These are phyloP conservation scores for Lagopus leucura DNA, from an alignment of 2,113 vertebrate genomes.

Conservation along the genomic window DNA sequence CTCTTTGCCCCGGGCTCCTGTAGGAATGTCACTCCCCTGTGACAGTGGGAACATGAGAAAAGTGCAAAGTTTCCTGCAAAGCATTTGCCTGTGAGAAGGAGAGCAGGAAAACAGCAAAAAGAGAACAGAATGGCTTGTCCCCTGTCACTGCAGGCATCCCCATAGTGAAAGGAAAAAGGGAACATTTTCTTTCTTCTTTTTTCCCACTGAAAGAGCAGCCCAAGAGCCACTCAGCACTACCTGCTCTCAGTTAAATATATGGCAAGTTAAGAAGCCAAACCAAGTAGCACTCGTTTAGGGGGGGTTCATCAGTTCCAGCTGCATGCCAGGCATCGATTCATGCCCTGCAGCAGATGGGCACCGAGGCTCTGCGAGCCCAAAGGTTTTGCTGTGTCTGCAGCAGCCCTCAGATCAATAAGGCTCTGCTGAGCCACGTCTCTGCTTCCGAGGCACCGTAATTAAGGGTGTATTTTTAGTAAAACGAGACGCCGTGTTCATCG, in stretches of 20 bases:
- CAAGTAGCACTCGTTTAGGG: not conserved
- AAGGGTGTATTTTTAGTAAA: constrained; percentile 28
- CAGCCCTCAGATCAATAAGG: not conserved
- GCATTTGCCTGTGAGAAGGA: not conserved
- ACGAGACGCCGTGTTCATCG: not conserved
- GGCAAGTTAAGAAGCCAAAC: not conserved
- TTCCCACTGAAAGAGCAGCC: not conserved
- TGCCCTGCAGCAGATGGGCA: not conserved
- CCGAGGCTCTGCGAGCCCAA: not conserved
- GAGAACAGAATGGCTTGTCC: not conserved
- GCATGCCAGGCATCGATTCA: accelerated
- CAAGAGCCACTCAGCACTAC: not conserved
- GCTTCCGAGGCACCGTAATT: not conserved
- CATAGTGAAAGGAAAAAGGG: not conserved
- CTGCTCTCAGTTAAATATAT: not conserved
- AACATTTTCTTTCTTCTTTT: not conserved
- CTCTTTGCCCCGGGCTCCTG: accelerated
- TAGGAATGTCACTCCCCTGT: not conserved
- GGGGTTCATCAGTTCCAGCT: not conserved
- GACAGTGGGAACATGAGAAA: not conserved
- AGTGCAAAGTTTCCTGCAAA: not conserved
- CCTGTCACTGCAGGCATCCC: not conserved
- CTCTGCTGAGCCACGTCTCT: not conserved
- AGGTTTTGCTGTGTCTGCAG: not conserved
- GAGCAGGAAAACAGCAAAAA: not conserved